These are phyloP conservation scores for Theocolax elegans DNA, from an alignment of 1,140 invertebrate genomes.

Conservation along the genomic window DNA sequence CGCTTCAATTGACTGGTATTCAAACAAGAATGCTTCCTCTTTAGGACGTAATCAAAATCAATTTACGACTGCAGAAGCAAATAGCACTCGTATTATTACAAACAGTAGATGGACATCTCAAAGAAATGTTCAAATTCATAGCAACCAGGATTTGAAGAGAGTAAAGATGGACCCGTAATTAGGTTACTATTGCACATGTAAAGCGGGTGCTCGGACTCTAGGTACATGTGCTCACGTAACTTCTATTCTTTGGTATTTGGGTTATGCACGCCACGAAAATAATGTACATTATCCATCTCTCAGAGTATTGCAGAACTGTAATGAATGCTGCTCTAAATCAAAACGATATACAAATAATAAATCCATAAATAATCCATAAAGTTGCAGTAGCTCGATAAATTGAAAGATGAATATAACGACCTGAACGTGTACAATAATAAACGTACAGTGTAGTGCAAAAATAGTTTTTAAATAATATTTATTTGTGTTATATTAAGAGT, in stretches of 20 bases:
- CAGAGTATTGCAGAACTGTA: background rate
- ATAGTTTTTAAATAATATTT: too few relatives aligned
- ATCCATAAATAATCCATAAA: background rate
- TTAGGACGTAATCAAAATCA: conserved; percentile 15
- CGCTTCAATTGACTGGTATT: too few relatives aligned
- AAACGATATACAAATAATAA: background rate
- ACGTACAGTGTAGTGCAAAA: too few relatives aligned
- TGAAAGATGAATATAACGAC: too few relatives aligned
- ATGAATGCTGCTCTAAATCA: background rate
- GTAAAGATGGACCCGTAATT: background rate
- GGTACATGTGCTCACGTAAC: conserved; percentile 25
- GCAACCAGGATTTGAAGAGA: background rate
- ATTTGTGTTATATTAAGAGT: too few relatives aligned
- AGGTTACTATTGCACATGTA: conserved; percentile 22
- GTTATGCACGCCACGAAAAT: conserved; percentile 26
- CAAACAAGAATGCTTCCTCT: too few relatives aligned
- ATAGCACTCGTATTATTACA: conserved; percentile 20
- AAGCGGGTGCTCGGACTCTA: conserved; percentile 22
- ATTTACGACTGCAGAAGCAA: conserved; percentile 27
- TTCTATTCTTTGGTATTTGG: conserved; percentile 27
- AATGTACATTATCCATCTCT: background rate
- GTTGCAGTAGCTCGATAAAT: too few relatives aligned
- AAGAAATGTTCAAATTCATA: conserved; percentile 23
- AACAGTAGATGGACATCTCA: conserved; percentile 40
- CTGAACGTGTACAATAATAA: too few relatives aligned